These are phyloP conservation scores for Machimus atricapillus DNA, from an alignment of 2,888 invertebrate species.

Conservation along the genomic window DNA sequence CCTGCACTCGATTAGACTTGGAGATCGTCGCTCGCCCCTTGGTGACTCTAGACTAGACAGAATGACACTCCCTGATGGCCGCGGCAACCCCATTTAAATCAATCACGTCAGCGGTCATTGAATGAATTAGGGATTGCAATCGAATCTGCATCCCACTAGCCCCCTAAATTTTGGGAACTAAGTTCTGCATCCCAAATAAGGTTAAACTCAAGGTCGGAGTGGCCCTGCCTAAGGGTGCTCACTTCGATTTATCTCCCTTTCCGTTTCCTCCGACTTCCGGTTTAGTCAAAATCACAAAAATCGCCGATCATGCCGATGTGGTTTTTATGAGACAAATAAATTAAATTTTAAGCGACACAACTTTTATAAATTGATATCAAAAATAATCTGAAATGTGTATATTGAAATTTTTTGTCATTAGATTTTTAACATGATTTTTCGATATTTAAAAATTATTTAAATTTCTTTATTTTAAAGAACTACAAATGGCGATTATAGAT, in stretches of 20 bases:
- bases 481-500: too few species aligned
- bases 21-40: not conserved
- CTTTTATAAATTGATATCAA: too few species aligned
- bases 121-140: not conserved
- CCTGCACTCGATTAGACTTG: not conserved
- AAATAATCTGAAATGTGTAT: too few species aligned
- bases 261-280: not conserved
- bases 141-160: not conserved
- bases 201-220: not conserved
- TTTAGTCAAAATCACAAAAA: too few species aligned
- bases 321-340: too few species aligned
- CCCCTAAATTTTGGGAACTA: not conserved
- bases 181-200: not conserved
- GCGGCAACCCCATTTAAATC: not conserved
- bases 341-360: too few species aligned
- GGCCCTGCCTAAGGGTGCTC: not conserved
- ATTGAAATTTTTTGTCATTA: too few species aligned
- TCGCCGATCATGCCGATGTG: too few species aligned
- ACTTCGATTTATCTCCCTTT: not conserved
- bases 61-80: not conserved
- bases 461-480: too few species aligned
- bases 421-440: too few species aligned
- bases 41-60: not conserved
- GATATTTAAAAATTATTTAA: too few species aligned
- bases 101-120: not conserved